Evolutionary conservation across 2,888 invertebrate species (phyloP), one percentile per base, ranked within the genome.

Genomic region (Xanthia icteritia): DNA sequence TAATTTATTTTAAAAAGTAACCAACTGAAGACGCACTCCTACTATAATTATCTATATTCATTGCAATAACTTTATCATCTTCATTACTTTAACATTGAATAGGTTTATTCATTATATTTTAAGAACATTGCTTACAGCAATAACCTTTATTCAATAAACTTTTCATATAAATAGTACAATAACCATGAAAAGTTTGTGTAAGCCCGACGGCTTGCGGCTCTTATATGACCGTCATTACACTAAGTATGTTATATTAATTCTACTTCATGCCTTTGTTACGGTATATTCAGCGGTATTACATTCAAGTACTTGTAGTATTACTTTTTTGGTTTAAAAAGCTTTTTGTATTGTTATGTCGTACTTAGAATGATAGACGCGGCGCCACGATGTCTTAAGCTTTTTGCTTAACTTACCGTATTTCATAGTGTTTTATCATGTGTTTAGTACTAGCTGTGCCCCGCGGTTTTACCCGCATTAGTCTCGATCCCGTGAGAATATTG

Each of bases 221-320:
- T 72, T 81, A 69, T 81, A 81, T 11, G 63, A 48, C 61, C 72
- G 65, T 67, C 82, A 78, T 84, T 84, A 84, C 61, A 72, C 58
- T 81, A 84, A 83, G 78, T 74, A 73, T 73, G 65, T 84, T 66
- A 81, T 78, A 84, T 77, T 83, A 83, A 82, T 75, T 72, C 82
- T 48, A 60, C 61, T 80, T 48, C 71, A 74, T 64, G 58, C 61
- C 48, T 75, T 81, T 78, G 45, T 70, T 69, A 73, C 54, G 69
- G 51, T 77, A 72, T 72, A 72, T 77, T 74, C 73, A 66, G 20
- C 58, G 48, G 36, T 60, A 84, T 63, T 58, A 80, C 54, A 54
- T 69, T 45, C 31, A 56, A 60, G 58, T 68, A 56, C 63, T 60
- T 68, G 11, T 48, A 70, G 1, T 27, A 48, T 42, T 58, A 20